phyloP scores from a whole-genome alignment of 2,113 vertebrate genomes.

The Orycteropus afer region DNA sequence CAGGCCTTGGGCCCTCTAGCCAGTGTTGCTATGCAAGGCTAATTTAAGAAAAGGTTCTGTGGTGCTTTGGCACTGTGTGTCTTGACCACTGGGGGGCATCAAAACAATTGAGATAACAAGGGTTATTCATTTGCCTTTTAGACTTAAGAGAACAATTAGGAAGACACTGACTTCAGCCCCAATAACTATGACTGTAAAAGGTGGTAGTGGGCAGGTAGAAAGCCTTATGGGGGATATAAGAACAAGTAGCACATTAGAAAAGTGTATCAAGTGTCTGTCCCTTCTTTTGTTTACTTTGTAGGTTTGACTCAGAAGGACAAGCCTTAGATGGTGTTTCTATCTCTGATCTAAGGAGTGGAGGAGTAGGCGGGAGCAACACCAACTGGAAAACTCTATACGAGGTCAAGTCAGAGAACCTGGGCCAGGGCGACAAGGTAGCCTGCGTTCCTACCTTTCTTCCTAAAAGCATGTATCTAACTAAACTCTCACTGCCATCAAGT shows the following conservation, averaged over 20 bases:
- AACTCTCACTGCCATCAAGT: no score
- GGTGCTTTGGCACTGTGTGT: conserved; percentile 70
- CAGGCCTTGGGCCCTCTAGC: neutral
- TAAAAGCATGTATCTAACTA: no score
- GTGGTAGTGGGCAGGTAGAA: conserved; percentile 31
- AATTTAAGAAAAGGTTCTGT: neutral
- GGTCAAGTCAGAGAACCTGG: conserved; percentile 94
- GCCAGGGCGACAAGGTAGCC: conserved; percentile 96
- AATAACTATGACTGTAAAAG: conserved; percentile 68
- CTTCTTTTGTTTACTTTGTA: conserved; percentile 77
- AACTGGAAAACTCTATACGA: conserved; percentile 96
- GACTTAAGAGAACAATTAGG: conserved; percentile 71
- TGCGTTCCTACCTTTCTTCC: neutral
- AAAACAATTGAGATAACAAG: conserved; percentile 81
- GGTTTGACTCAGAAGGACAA: conserved; percentile 97
- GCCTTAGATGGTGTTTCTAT: conserved; percentile 92
- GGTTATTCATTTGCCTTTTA: conserved; percentile 67
- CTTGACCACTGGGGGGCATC: conserved; percentile 85
- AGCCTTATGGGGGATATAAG: conserved; percentile 29
- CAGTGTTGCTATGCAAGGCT: neutral
- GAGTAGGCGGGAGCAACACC: conserved; percentile 80
- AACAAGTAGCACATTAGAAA: conserved; percentile 52
- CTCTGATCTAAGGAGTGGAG: conserved; percentile 89
- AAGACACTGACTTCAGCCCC: conserved; percentile 70
- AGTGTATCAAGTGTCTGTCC: neutral